These are phyloP conservation scores for Seriola quinqueradiata DNA, from an alignment of 2,113 vertebrate species.

Conservation along the genomic window DNA sequence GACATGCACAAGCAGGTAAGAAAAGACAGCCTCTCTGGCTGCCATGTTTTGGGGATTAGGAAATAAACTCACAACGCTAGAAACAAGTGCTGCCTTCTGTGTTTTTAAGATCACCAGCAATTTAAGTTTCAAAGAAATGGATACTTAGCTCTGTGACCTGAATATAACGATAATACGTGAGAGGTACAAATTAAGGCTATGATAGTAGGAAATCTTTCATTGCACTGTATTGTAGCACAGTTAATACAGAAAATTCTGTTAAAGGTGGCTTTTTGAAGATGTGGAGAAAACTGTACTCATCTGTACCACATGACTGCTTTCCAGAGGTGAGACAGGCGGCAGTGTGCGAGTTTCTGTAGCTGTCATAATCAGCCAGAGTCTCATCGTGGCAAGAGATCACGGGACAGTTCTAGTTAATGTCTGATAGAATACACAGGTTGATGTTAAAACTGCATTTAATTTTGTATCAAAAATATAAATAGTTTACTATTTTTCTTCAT, in stretches of 20 bases:
- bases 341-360: background rate
- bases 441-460: background rate
- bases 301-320: constrained; percentile 13
- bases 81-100: background rate
- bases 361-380: background rate
- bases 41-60: too few relatives aligned
- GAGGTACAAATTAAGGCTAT: background rate
- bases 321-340: background rate
- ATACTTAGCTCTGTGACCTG: background rate
- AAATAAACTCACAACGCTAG: too few relatives aligned
- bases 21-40: too few relatives aligned
- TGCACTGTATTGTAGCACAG: background rate
- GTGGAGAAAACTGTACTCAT: background rate
- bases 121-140: background rate
- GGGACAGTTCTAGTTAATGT: background rate
- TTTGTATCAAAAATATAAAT: background rate
- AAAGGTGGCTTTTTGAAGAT: constrained; percentile 15
- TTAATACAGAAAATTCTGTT: background rate
- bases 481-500: background rate
- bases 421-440: background rate
- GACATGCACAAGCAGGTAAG: too few relatives aligned
- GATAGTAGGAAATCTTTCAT: background rate
- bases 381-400: background rate
- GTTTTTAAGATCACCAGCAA: background rate
- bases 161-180: background rate